These are phyloP conservation scores for Ornithoptera alexandrae DNA, from an alignment of 2,888 invertebrate species.

Conservation along the genomic window DNA sequence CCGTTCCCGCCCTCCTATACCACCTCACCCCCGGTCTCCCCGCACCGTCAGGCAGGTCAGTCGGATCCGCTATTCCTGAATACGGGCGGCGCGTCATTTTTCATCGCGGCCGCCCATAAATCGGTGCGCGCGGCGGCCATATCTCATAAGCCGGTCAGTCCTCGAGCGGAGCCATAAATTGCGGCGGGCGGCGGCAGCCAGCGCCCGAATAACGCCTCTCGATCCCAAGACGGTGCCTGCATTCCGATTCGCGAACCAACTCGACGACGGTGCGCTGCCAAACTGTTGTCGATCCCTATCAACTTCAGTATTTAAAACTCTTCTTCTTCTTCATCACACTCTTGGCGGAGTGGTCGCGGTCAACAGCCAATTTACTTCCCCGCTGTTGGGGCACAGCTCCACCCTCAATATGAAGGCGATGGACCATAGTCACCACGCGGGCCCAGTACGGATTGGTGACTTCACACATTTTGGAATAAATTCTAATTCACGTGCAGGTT, in stretches of 20 bases:
- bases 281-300: background rate
- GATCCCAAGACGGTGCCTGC: conserved; percentile 28
- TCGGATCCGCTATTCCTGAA: conserved; percentile 15
- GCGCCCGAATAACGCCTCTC: conserved; percentile 8
- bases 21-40: too few species aligned
- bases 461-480: too few species aligned
- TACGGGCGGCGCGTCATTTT: conserved; percentile 39
- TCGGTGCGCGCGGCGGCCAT: conserved; percentile 42
- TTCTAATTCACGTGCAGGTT: too few species aligned
- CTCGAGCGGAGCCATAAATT: conserved; percentile 30
- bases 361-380: too few species aligned
- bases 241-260: conserved; percentile 5
- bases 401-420: too few species aligned
- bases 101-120: conserved; percentile 47
- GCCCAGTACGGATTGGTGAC: too few species aligned
- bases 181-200: conserved; percentile 9
- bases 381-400: too few species aligned
- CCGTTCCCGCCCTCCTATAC: too few species aligned
- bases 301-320: background rate
- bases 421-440: too few species aligned
- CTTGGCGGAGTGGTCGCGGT: too few species aligned
- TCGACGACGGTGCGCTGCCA: background rate
- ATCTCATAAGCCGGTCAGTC: conserved; percentile 37
- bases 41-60: background rate
- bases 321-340: too few species aligned